Base-by-base conservation (phyloP, 2,888 invertebrate genomes). In the Dicranocentrus wangi region DNA sequence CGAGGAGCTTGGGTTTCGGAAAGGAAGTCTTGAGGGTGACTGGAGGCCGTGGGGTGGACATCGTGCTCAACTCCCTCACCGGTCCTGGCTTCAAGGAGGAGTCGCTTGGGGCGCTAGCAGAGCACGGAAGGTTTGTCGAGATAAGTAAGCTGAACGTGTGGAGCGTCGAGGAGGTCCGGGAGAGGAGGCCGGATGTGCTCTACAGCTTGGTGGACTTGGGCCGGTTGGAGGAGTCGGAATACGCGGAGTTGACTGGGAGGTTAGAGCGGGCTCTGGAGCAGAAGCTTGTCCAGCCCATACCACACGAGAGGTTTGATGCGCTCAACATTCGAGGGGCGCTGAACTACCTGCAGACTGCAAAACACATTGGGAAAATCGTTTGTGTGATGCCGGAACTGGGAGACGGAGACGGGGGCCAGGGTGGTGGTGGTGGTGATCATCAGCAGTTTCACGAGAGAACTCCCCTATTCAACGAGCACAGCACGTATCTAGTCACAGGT, bases 71-170 rank as follows among this genome's bases (percentile, higher is more conserved):
- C 21, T 81, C 73, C 19, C 13, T n/a, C n/a, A n/a, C n/a, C n/a
- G n/a, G n/a, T n/a, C n/a, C n/a, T n/a, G n/a, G n/a, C n/a, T n/a
- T n/a, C n/a, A n/a, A n/a, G n/a, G n/a, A n/a, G n/a, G n/a, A n/a
- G n/a, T n/a, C n/a, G 1, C 51, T 83, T 5, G 25, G 28, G n/a
- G 51, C 19, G n/a, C n/a, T n/a, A n/a, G n/a, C n/a, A n/a, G n/a
- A n/a, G n/a, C n/a, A n/a, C n/a, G 83, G 79, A 1, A 28, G 80
- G 10, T 83, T 83, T 63, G 63, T 83, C 10, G 83, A 83, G 68
- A 82, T 83, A 82, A 79, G 83, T n/a, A 81, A 82, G 27, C 27
- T 83, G 25, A 72, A 55, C 19, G 72, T 79, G 17, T 83, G 83
- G 83, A 42, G 23, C 8, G 17, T 17, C 7, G 83, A 83, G 25